Base-by-base conservation (phyloP, 2,888 invertebrate genomes). In the Urechis unicinctus region DNA sequence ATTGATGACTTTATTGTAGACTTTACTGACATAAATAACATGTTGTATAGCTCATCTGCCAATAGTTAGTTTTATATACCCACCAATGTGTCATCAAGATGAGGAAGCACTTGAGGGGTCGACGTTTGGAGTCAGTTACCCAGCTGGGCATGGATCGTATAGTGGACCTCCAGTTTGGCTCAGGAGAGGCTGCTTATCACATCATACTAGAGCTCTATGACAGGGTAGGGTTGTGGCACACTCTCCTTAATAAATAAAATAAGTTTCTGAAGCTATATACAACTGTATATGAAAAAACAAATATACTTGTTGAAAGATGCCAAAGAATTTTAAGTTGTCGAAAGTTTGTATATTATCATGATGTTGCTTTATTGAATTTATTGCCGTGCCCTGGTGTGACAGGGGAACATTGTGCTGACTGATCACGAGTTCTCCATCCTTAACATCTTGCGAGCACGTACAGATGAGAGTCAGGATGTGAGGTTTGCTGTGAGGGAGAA, bases 61-160 rank as follows among this genome's bases (percentile, higher is more conserved):
- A 28, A 2, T 13, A 36, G 31, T 42, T 41, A 21, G 24, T 53
- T 24, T 1, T 50, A 9, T 26, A 81, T 82, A 22, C 75, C n/a
- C n/a, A n/a, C n/a, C n/a, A n/a, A n/a, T n/a, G n/a, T n/a, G n/a
- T n/a, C n/a, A n/a, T n/a, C n/a, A n/a, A 90, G 89, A 82, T 98
- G 75, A 82, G 98, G 52, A 99, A 99, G 80, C 98, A 98, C 79
- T 81, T 99, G 44, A 91, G 90, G 73, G 95, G 96, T 78, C 93
- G 96, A 75, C 85, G 98, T 2, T 80, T 98, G 1, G 96, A 96
- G 79, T 84, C 82, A 49, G 80, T 96, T 0, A 81, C 80, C 2
- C 96, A 97, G 79, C 78, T 98, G 0, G 97, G 97, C 1, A 84
- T 87, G 3, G 98, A 99, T 79, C 85, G 98, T 74, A 88, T 98